Base-by-base conservation (phyloP, 2,797 vertebrate species). In the Etheostoma perlongum region DNA sequence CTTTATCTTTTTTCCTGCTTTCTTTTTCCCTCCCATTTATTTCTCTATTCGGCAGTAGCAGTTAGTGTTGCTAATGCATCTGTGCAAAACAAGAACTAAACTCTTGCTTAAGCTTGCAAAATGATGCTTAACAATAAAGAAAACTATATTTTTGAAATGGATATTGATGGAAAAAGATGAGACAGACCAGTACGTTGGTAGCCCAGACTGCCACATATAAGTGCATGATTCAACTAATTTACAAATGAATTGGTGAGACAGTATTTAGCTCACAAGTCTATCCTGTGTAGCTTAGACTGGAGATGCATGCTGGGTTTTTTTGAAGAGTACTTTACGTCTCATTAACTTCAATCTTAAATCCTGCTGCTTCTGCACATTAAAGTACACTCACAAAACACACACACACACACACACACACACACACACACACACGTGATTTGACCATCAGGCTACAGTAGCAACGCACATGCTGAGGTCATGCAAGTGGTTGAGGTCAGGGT, bases 401-500 rank as follows among this genome's bases (percentile, higher is more conserved):
- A 9, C 33, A 10, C 33, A 36, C 8, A 36, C 8, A 36, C 9
- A 25, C 60, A 18, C 46, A 8, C 36, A 27, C 46, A 9, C 30
- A 52, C 64, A 40, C 15, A 46, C 44, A 15, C 70, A 27, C 62
- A 62, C 44, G 36, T 58, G 53, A 66, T n/a, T 47, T 30, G 63
- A 51, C 76, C 66, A 47, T 74, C 23, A 65, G 77, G 79, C 69
- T 76, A 76, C n/a, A 23, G 59, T 47, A 78, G 44, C 65, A 55
- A 53, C 11, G 10, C 64, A 72, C 74, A 81, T 63, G 72, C 67
- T 84, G 75, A 80, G 85, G 80, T 87, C 81, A 88, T 53, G 67
- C n/a, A 57, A 59, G 62, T 61, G 54, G 70, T 42, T 42, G 68
- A 80, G 88, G 87, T 85, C 70, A 79, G 82, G 86, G 88, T 91